Evolutionary conservation across 1,140 invertebrate species (phyloP).

Genomic region (Plectus sambesii): DNA sequence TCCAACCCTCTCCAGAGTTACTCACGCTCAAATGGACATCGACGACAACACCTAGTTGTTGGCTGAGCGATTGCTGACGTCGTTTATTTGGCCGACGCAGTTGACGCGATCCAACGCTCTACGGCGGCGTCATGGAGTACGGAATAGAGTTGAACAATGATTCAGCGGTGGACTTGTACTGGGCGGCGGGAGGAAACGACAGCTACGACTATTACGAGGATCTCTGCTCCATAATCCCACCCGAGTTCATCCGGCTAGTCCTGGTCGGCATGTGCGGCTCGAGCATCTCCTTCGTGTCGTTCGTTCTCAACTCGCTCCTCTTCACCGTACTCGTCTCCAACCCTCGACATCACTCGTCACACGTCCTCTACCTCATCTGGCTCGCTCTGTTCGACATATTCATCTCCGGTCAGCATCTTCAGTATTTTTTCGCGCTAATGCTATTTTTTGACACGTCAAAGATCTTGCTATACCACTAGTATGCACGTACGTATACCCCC

Average conservation of each 20-base stretch:
- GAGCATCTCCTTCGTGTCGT: conserved; percentile 22
- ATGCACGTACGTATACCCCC: neutral
- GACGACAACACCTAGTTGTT: no score
- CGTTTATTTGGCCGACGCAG: no score
- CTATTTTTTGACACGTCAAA: no score
- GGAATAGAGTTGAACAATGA: no score
- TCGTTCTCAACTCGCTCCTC: conserved; percentile 36
- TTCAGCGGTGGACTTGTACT: no score
- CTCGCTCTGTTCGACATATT: conserved; percentile 40
- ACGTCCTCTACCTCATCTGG: conserved; percentile 35
- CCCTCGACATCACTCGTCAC: conserved; percentile 29
- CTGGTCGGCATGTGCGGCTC: conserved; percentile 21
- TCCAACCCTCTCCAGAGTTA: no score
- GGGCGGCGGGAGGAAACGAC: no score
- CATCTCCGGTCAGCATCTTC: conserved; percentile 24
- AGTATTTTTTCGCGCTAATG: conserved; percentile 1
- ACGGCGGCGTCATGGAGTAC: no score
- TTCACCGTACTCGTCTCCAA: conserved; percentile 30
- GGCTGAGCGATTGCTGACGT: no score
- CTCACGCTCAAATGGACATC: no score
- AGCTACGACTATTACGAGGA: conserved; percentile 28
- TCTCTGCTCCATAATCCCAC: conserved; percentile 28
- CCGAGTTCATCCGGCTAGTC: conserved; percentile 19
- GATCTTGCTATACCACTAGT: conserved; percentile 1
- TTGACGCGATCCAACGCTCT: no score